Evolutionary conservation across 2,888 invertebrate genomes (phyloP).

Genomic region (Eupithecia centaureata): DNA sequence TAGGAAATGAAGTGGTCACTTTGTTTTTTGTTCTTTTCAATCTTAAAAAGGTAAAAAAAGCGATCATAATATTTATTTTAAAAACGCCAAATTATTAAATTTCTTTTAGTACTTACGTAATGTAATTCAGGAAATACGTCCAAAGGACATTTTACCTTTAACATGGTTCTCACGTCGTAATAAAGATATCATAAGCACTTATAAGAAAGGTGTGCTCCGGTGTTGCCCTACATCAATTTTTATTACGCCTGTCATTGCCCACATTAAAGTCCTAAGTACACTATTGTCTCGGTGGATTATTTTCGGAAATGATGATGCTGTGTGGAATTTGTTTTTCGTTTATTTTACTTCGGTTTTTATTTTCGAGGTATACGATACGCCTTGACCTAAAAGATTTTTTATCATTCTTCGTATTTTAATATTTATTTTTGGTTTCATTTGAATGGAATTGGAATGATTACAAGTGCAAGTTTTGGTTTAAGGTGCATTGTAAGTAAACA

Average conservation of each 20-base stretch:
- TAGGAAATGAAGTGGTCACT: too few species aligned
- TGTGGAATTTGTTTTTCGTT: constrained; percentile 11
- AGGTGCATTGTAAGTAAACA: background rate
- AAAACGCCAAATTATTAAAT: too few species aligned
- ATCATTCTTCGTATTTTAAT: background rate
- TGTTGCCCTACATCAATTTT: constrained; percentile 21
- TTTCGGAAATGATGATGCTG: constrained; percentile 24
- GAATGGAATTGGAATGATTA: background rate
- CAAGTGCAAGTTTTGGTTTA: background rate
- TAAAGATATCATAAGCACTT: background rate
- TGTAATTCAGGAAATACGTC: background rate
- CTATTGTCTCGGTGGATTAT: constrained; percentile 21
- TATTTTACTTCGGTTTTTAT: background rate
- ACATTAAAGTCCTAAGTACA: constrained; percentile 18
- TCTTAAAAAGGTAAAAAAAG: too few species aligned
- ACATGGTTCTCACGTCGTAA: background rate
- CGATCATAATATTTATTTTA: too few species aligned
- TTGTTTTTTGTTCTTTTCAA: too few species aligned
- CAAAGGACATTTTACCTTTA: background rate
- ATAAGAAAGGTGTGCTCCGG: constrained; percentile 18
- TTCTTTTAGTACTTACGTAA: too few species aligned
- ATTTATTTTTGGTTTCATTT: background rate
- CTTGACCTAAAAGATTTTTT: constrained; percentile 3
- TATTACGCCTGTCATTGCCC: constrained; percentile 24
- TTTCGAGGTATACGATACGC: constrained; percentile 1